A percentile compares a stretch with the other conserved stretches of the same genome.
These are phyloP conservation scores for Botrylloides violaceus DNA, from an alignment of 23 tunicate genomes.

Conservation along the genomic window DNA sequence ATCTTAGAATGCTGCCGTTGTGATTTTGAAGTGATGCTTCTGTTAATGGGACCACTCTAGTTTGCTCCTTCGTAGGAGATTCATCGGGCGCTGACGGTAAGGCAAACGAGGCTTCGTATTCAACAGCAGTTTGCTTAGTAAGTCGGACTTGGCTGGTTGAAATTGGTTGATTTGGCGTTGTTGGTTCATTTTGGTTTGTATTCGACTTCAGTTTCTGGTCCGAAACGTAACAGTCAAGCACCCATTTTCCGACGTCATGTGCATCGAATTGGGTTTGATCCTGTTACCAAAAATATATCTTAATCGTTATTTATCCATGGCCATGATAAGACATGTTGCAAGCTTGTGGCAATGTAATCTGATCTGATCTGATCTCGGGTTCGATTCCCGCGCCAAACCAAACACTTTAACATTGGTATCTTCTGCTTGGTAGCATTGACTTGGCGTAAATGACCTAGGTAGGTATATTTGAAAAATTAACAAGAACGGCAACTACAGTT, in stretches of 20 bases:
- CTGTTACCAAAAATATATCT: background rate
- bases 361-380: too few species aligned
- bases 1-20: background rate
- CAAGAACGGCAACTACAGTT: too few species aligned
- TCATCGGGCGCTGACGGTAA: background rate
- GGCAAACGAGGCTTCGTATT: background rate
- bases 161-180: background rate
- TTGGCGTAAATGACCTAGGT: too few species aligned
- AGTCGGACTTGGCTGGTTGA: background rate
- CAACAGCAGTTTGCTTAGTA: background rate
- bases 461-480: too few species aligned
- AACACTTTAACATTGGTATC: too few species aligned
- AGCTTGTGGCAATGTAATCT: too few species aligned
- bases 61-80: background rate
- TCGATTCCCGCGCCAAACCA: too few species aligned
- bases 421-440: too few species aligned
- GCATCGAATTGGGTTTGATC: conserved; percentile 6
- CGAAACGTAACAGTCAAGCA: conserved; percentile 17
- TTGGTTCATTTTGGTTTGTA: background rate
- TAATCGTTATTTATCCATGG: too few species aligned
- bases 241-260: conserved; percentile 18
- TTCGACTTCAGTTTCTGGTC: conserved; percentile 12
- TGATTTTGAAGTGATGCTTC: background rate
- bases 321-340: too few species aligned
- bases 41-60: conserved; percentile 8